Evolutionary conservation across 2,113 vertebrate genomes (phyloP), one percentile per base, ranked within the genome.

Genomic region (Rana temporaria): DNA sequence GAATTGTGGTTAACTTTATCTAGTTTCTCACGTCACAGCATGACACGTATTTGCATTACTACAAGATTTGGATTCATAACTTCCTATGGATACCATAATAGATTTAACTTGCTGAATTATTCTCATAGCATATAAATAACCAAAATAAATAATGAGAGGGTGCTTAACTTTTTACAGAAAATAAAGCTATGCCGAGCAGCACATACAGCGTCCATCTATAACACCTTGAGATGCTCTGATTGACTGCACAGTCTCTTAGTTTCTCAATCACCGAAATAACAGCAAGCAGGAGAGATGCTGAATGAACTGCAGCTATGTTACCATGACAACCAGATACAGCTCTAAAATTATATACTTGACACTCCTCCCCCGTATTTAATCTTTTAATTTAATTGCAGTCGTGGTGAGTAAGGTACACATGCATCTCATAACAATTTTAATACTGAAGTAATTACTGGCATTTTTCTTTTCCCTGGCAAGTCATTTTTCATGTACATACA

Each of bases 261-360:
- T 60, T 67, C 78, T 57, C 56, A 57, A 30, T 79, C 65, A 60
- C 65, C 70, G 78, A 79, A 69, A 53, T 69, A 63, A 57, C 78
- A 38, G 67, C 56, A 53, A 79, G 66, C 78, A 48, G 76, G 42
- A 20, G 20, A 79, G 64, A 52, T 59, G 66, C 53, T 57, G 64
- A 59, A 68, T 34, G 64, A 79, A n/a, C 53, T 57, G 30, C 65
- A 60, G 78, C 65, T 60, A 68, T 59, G 30, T 69, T 68, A 42
- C 78, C 65, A 79, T 79, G 78, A 59, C 78, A 60, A 79, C 78
- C 53, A 79, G 65, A 57, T 48, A 60, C 66, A 42, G 66, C 53
- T 60, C 78, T 60, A 79, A 79, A 67, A 69, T 79, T 79, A 79
- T 18, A 60, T 79, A 79, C 78, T 66, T 79, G 78, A 70, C 32